Evolutionary conservation across 2,113 vertebrate species (phyloP).

Genomic region (Nansenia antarctica): DNA sequence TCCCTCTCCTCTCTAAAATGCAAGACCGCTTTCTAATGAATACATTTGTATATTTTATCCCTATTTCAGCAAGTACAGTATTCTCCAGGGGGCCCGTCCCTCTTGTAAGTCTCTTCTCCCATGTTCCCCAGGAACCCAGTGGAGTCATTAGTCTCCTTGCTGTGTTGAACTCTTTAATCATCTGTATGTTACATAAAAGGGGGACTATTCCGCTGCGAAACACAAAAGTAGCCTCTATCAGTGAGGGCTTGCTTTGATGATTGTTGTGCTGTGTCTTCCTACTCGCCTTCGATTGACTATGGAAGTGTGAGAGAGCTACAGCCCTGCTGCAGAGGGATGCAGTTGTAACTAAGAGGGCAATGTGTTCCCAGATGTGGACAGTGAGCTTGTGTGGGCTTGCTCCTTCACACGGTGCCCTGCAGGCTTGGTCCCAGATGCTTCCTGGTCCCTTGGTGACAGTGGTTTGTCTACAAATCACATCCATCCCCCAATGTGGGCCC

Average conservation of each 20-base stretch:
- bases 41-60: constrained; percentile 79
- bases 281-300: constrained; percentile 21
- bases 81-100: constrained; percentile 61
- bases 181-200: constrained; percentile 75
- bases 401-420: constrained; percentile 3
- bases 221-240: constrained; percentile 54
- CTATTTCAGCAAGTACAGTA: constrained; percentile 59
- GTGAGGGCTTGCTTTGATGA: constrained; percentile 64
- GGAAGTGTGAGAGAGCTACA: constrained; percentile 59
- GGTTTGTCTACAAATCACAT: not conserved
- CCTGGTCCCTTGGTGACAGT: not conserved
- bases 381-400: constrained; percentile 42
- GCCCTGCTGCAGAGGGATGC: constrained; percentile 46
- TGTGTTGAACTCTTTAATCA: constrained; percentile 79
- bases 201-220: constrained; percentile 69
- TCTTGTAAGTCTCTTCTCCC: constrained; percentile 58
- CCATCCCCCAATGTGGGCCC: not conserved
- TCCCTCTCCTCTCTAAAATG: constrained; percentile 18
- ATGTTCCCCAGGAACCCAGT: constrained; percentile 70
- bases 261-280: constrained; percentile 61
- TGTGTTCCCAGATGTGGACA: constrained; percentile 43
- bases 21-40: constrained; percentile 70
- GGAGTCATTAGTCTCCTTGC: constrained; percentile 77
- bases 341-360: constrained; percentile 39
- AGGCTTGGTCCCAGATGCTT: constrained; percentile 1